Evolutionary conservation across 2,797 vertebrate genomes (phyloP), one percentile per base, ranked within the genome.

Genomic region (Spinus olivaceus): DNA sequence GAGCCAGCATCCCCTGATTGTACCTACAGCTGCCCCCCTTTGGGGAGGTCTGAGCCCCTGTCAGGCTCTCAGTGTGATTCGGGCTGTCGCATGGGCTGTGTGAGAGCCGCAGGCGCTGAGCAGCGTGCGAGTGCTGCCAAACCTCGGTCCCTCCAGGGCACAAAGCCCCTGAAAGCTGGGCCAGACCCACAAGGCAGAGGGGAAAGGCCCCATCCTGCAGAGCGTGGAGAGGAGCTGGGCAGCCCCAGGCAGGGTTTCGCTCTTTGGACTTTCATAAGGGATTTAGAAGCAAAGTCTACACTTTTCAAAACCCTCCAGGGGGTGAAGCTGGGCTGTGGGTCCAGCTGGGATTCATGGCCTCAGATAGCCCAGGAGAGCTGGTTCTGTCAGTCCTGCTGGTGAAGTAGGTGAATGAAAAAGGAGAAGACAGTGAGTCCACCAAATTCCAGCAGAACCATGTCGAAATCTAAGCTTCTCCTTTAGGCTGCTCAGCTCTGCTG

Each of bases 151-250:
- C 46, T 10, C 6, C 0, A 1, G 42, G 46, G 46, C n/a, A 57
- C 3, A 6, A 65, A 73, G 44, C 18, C 47, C 35, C 74, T 21
- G 51, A n/a, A 28, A 53, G 33, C 64, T 57, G 72, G 33, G 33
- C 44, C 0, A 0, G 89, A 14, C 56, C 28, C 47, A n/a, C 27
- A 9, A 0, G 0, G 16, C 21, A 21, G 8, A 46, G 15, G 32
- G 30, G 44, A n/a, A 71, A 77, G 61, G 16, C 8, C 11, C 20
- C 35, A 33, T 61, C 56, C 35, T 41, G 25, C 0, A 0, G 0
- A 1, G 14, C 2, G 4, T 4, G 14, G 56, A 59, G 50, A 74
- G 33, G 4, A 41, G 32, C 50, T 37, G 59, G 39, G 51, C 22
- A 37, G 61, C 71, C 53, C 21, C 1, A 0, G 5, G 12, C 27